phyloP scores from a whole-genome alignment of 2,113 vertebrate genomes.

The Mesitornis unicolor region DNA sequence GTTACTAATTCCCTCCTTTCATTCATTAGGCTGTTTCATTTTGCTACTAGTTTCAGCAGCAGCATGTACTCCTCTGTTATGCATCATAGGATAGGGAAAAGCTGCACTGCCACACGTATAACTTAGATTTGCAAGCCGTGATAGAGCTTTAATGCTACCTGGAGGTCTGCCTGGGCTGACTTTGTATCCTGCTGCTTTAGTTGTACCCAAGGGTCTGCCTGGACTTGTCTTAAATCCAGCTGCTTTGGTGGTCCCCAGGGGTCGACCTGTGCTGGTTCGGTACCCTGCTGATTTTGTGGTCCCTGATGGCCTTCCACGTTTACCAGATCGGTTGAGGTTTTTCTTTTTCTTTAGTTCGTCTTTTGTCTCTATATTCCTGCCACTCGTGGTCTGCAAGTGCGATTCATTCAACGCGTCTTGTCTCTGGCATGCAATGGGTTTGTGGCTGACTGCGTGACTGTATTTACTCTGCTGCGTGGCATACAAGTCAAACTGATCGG shows the following conservation, averaged over 20 bases:
- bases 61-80: conserved; percentile 84
- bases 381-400: conserved; percentile 75
- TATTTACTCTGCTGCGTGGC: conserved; percentile 88
- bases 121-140: conserved; percentile 91
- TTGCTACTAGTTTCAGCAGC: conserved; percentile 83
- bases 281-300: conserved; percentile 97
- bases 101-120: conserved; percentile 89
- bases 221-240: conserved; percentile 99
- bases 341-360: conserved; percentile 95
- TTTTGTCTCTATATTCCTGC: conserved; percentile 81
- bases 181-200: conserved; percentile 97
- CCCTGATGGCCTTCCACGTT: conserved; percentile 90
- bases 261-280: conserved; percentile 96
- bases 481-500: conserved; percentile 91
- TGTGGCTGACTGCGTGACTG: conserved; percentile 83
- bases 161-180: conserved; percentile 96
- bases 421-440: conserved; percentile 88
- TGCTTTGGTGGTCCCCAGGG: conserved; percentile 95
- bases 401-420: conserved; percentile 81
- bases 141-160: conserved; percentile 97
- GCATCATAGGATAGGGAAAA: conserved; percentile 90
- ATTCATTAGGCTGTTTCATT: conserved; percentile 85
- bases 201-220: conserved; percentile 93
- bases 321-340: conserved; percentile 86
- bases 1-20: conserved; percentile 49